Conservation (phyloP, 2,888 invertebrate genomes). For the Argyresthia albistria region DNA sequence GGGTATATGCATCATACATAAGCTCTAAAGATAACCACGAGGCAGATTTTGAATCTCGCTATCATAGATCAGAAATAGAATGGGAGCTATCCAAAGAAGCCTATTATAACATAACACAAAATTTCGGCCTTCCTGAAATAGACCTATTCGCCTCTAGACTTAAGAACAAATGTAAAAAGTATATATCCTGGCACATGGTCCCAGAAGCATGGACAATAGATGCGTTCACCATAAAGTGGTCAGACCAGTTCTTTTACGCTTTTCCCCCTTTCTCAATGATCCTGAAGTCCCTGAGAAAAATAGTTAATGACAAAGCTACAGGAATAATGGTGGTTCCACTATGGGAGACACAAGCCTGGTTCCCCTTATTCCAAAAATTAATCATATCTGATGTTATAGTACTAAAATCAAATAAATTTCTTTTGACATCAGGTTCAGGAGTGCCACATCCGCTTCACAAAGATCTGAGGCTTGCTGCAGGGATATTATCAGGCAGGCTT, state of each 20-base stretch:
- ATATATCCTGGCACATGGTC: background rate
- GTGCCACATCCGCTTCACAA: background rate
- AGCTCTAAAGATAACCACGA: background rate
- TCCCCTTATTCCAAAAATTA: background rate
- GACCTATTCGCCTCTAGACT: background rate
- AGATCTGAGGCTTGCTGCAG: constrained; percentile 8
- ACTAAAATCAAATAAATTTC: background rate
- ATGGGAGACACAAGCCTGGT: background rate
- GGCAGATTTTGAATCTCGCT: constrained; percentile 3
- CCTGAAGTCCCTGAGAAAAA: background rate
- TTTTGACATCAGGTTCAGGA: background rate
- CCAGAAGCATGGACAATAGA: background rate
- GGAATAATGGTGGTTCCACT: background rate
- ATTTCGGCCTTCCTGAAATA: background rate
- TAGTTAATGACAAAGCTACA: background rate
- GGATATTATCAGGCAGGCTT: constrained; percentile 1
- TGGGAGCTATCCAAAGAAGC: background rate
- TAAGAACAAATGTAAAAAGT: background rate
- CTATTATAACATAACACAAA: background rate
- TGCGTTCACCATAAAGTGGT: background rate
- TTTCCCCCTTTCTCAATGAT: background rate
- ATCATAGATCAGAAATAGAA: background rate
- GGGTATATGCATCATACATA: constrained; percentile 4
- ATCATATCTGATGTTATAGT: background rate
- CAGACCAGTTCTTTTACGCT: background rate